Base-by-base conservation (phyloP, 2,888 invertebrate species). In the Hirtodrosophila trivittata region DNA sequence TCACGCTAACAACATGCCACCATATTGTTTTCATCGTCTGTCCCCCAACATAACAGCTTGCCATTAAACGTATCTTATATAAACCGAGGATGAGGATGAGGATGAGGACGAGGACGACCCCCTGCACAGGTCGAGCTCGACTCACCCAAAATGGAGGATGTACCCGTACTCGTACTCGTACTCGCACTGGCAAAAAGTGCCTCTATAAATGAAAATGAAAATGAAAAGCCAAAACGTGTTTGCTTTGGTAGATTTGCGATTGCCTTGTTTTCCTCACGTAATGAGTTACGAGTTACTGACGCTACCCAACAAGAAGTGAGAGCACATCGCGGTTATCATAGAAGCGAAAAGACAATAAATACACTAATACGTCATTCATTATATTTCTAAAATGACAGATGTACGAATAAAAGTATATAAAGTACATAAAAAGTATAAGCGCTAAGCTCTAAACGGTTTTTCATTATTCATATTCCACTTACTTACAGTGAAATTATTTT, bases 1-100 rank as follows among this genome's bases (percentile, higher is more conserved):
- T 76, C 71, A 74, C 62, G 62, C 62, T 66, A 47, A 45, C 75
- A 69, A 63, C 72, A 63, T 63, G 69, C 58, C 55, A 43, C 51
- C 69, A 70, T 60, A 68, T 70, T 68, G 69, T 55, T 57, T 63
- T 47, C 25, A 39, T 28, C 7, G 32, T 18, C 12, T 3, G 26
- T 26, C 8, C 13, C 7, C 13, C 12, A 6, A 35, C 30, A 26
- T 21, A 45, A 56, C 47, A 41, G 56, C 56, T 54, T 28, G 57
- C 62, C 65, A 55, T 60, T 50, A 69, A 69, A 57, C 46, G 62
- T 38, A 35, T 41, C 58, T 56, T 56, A 32, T 10, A 49, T 55
- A 65, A 54, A 37, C 45, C 10, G 28, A 9, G 28, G 28, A 28
- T 9, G 28, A 28, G 28, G 5, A n/a, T 1, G 9, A 7, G 9